Evolutionary conservation across 2,888 invertebrate species (phyloP).

Genomic region (Taenaris catops): DNA sequence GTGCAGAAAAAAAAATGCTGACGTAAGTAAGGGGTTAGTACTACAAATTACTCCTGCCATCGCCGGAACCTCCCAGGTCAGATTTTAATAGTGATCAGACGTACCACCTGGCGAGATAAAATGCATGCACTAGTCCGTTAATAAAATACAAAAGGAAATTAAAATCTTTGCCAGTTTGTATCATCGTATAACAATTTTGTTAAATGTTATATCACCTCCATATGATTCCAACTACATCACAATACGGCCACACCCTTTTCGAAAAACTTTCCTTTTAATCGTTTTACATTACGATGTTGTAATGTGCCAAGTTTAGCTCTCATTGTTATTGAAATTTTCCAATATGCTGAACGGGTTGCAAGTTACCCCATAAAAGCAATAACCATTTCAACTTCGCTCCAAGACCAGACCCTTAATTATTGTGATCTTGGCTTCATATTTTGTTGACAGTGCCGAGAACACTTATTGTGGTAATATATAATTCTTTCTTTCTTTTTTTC

Average conservation of each 20-base stretch:
- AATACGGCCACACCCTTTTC: constrained; percentile 50
- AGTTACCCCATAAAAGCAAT: constrained; percentile 8
- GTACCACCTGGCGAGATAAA: too few relatives aligned
- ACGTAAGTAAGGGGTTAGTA: too few relatives aligned
- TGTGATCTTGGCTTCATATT: constrained; percentile 5
- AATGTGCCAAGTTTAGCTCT: constrained; percentile 56
- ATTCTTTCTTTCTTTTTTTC: too few relatives aligned
- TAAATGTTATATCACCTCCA: constrained; percentile 39
- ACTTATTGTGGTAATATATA: too few relatives aligned
- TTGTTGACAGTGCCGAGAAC: not conserved
- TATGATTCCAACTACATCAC: constrained; percentile 27
- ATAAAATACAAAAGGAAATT: too few relatives aligned
- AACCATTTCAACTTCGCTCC: constrained; percentile 9
- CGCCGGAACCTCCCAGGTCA: too few relatives aligned
- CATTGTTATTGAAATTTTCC: constrained; percentile 49
- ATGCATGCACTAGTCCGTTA: too few relatives aligned
- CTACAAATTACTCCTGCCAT: too few relatives aligned
- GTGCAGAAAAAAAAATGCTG: too few relatives aligned
- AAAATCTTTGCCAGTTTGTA: too few relatives aligned
- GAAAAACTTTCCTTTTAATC: constrained; percentile 72
- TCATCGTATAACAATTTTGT: not conserved
- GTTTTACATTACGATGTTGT: constrained; percentile 64
- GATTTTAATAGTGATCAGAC: too few relatives aligned
- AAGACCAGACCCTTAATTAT: constrained; percentile 6
- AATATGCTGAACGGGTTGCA: constrained; percentile 30